Conservation (phyloP, 2,888 invertebrate genomes). For the Acleris laterana region DNA sequence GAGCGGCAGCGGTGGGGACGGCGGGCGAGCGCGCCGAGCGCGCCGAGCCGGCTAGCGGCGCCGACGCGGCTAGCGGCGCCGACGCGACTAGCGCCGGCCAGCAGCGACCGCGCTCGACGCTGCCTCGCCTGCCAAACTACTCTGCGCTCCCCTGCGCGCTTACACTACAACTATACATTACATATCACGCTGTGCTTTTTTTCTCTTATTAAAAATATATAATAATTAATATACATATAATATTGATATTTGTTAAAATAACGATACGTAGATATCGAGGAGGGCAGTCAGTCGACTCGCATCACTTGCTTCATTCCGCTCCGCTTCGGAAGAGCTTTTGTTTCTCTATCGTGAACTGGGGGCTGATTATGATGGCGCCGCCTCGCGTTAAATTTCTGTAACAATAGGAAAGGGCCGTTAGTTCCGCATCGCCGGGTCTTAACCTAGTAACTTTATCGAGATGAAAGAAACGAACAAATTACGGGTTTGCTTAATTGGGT, state of each 20-base stretch:
- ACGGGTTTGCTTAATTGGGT: neutral
- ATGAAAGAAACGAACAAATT: neutral
- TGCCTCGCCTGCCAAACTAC: constrained; percentile 42
- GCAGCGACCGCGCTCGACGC: constrained; percentile 37
- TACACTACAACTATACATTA: constrained; percentile 81
- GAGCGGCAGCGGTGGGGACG: constrained; percentile 65
- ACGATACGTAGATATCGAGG: constrained; percentile 82
- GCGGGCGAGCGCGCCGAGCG: constrained; percentile 38
- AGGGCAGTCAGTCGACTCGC: constrained; percentile 81
- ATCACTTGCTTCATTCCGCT: constrained; percentile 75
- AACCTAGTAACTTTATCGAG: neutral
- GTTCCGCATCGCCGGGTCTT: neutral
- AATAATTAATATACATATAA: constrained; percentile 80
- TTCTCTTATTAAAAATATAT: constrained; percentile 83
- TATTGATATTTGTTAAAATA: constrained; percentile 84
- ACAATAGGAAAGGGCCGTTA: constrained; percentile 44
- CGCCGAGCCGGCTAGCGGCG: constrained; percentile 49
- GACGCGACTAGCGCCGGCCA: constrained; percentile 37
- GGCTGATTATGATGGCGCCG: constrained; percentile 94
- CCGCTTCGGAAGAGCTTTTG: constrained; percentile 94
- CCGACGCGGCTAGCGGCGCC: constrained; percentile 60
- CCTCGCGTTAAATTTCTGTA: constrained; percentile 92
- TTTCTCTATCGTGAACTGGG: constrained; percentile 94
- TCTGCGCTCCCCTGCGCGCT: constrained; percentile 62
- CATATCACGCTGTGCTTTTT: constrained; percentile 85